Percentiles rank a stretch among this genome's conserved stretches.
Conservation (phyloP, 2,113 vertebrate species). For the Chroicocephalus ridibundus region DNA sequence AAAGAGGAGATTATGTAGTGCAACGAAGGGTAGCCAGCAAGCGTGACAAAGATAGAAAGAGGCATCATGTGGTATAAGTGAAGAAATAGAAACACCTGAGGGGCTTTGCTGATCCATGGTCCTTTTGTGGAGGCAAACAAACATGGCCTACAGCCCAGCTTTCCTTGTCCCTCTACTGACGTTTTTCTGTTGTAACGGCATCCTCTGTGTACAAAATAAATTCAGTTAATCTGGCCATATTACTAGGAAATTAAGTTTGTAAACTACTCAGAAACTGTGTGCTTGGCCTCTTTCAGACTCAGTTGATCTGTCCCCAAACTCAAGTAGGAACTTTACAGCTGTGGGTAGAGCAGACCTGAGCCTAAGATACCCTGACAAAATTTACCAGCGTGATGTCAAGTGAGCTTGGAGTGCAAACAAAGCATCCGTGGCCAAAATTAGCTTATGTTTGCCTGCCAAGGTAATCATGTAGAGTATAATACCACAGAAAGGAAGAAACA, state of each 20-base stretch:
- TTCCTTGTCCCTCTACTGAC: not conserved
- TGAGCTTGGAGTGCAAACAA: not conserved
- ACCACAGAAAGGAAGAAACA: not conserved
- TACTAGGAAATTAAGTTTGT: not conserved
- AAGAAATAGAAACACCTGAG: not conserved
- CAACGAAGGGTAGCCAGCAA: not conserved
- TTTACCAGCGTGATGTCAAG: not conserved
- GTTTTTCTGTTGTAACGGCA: not conserved
- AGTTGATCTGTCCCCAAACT: not conserved
- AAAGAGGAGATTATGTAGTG: not conserved
- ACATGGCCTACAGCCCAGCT: accelerated
- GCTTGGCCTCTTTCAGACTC: not conserved
- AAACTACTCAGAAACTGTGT: not conserved
- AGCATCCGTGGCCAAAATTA: not conserved
- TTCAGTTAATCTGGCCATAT: not conserved
- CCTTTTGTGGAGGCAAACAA: not conserved
- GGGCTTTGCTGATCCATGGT: not conserved
- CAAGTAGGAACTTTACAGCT: not conserved
- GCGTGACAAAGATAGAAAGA: not conserved
- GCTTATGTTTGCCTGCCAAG: not conserved
- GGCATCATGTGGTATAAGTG: accelerated
- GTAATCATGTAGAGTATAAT: not conserved
- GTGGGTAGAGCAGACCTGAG: not conserved
- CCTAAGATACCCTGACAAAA: not conserved
- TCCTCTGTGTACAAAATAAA: not conserved